Conservation (phyloP, 1,140 invertebrate species). For the Diplogasteroides magnus region DNA sequence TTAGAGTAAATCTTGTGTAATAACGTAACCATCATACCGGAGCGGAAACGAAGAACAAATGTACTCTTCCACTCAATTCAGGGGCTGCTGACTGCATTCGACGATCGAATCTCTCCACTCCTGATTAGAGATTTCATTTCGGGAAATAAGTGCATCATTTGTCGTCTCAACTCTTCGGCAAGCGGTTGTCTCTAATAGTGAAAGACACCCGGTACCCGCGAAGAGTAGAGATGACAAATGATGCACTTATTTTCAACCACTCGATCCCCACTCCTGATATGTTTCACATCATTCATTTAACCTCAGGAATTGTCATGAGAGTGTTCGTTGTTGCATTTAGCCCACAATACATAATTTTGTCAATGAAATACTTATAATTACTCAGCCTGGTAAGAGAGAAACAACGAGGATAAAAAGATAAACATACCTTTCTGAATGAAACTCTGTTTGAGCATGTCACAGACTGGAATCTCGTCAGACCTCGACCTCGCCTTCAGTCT, state of each 20-base stretch:
- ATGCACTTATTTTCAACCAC: too few relatives aligned
- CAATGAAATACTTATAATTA: too few relatives aligned
- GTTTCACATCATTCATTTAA: not conserved
- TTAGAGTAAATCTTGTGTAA: too few relatives aligned
- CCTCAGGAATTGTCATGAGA: not conserved
- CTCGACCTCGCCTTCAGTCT: constrained; percentile 15
- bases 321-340: not conserved
- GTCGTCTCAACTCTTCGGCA: too few relatives aligned
- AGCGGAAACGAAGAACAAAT: constrained; percentile 29
- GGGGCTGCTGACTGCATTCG: constrained; percentile 12
- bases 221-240: not conserved
- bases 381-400: too few relatives aligned
- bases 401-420: too few relatives aligned
- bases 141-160: too few relatives aligned
- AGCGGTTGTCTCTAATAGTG: too few relatives aligned
- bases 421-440: constrained; percentile 22
- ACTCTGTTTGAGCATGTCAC: constrained; percentile 23
- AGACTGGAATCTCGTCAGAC: constrained; percentile 24
- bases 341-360: not conserved
- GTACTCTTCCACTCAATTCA: constrained; percentile 22
- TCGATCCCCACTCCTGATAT: not conserved
- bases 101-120: constrained; percentile 15
- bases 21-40: constrained; percentile 7
- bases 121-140: not conserved
- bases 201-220: too few relatives aligned